phyloP scores from a whole-genome alignment of 2,797 vertebrate genomes.

The Menidia menidia region DNA sequence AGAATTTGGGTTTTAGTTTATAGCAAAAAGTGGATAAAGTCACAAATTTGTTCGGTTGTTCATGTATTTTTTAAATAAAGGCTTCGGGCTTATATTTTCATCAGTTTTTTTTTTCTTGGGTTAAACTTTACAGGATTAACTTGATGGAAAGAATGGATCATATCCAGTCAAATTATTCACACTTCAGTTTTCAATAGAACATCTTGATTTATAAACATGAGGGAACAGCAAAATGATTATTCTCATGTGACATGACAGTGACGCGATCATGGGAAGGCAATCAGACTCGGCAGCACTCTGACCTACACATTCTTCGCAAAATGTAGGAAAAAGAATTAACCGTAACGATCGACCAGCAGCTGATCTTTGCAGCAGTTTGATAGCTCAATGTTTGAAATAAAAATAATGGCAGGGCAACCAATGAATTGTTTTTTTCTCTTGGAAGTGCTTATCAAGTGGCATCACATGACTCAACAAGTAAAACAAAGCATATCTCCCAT shows the following conservation, averaged over 20 bases:
- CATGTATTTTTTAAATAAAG: too few relatives aligned
- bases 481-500: background rate
- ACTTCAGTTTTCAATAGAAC: constrained; percentile 10
- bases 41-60: background rate
- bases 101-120: background rate
- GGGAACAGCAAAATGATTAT: background rate
- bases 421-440: background rate
- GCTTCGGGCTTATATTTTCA: too few relatives aligned
- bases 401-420: too few relatives aligned
- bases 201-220: constrained; percentile 14
- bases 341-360: background rate
- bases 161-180: constrained; percentile 2
- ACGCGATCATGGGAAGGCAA: constrained; percentile 28
- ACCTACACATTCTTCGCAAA: constrained; percentile 19
- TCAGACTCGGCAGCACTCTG: background rate
- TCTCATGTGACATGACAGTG: constrained; percentile 21
- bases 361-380: background rate
- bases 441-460: background rate
- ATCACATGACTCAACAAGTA: background rate
- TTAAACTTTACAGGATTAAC: background rate
- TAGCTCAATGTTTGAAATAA: background rate
- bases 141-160: background rate
- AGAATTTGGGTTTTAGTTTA: background rate
- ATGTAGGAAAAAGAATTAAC: constrained; percentile 9
- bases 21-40: background rate